Evolutionary conservation across 2,797 vertebrate genomes (phyloP).

Genomic region (Anguilla marmorata): DNA sequence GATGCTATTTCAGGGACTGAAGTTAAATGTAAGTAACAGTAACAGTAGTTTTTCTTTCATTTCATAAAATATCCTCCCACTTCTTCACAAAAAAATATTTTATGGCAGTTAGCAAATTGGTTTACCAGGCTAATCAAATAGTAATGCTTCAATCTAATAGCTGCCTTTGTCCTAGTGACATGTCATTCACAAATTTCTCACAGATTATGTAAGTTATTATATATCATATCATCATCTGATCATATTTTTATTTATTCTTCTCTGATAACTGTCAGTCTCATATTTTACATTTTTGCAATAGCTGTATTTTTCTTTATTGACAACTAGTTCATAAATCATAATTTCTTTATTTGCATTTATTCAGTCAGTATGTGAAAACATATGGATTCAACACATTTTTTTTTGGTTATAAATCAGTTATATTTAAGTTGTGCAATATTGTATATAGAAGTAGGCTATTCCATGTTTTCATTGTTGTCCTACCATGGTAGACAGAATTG

Average conservation of each 20-base stretch:
- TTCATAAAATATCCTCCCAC: not conserved
- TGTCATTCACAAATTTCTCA: not conserved
- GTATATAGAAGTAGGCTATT: not conserved
- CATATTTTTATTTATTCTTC: no score
- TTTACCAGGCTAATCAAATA: not conserved
- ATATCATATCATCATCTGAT: no score
- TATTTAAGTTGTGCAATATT: not conserved
- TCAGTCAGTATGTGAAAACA: not conserved
- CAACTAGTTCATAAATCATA: no score
- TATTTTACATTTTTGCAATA: no score
- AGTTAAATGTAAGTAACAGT: not conserved
- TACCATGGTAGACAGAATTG: not conserved
- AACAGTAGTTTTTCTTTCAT: not conserved
- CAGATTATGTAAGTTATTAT: not conserved
- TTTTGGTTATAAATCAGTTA: no score
- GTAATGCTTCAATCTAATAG: not conserved
- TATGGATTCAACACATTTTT: not conserved
- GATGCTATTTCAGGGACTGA: constrained; percentile 14
- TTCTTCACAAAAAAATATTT: not conserved
- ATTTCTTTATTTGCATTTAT: not conserved
- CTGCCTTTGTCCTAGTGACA: not conserved
- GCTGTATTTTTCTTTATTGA: no score
- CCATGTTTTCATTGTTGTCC: not conserved
- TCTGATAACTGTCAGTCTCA: no score
- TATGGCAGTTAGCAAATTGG: not conserved